A percentile compares a stretch with the other conserved stretches of the same genome.
These are phyloP conservation scores for Rhaphigaster nebulosa DNA, from an alignment of 2,888 invertebrate species.

Conservation along the genomic window DNA sequence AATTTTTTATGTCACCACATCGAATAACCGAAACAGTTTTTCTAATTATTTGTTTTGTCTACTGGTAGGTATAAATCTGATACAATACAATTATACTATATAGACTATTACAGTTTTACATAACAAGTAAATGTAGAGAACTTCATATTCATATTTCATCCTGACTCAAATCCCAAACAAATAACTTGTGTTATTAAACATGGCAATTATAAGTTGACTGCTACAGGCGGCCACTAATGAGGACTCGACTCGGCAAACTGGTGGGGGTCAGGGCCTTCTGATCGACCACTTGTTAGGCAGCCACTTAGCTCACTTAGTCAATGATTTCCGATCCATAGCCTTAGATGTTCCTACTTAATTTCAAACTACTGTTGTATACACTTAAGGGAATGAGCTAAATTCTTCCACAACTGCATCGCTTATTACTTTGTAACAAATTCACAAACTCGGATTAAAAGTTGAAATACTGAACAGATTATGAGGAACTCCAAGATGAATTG, in stretches of 20 bases:
- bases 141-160: background rate
- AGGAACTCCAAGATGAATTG: too few relatives aligned
- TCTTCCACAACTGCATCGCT: too few relatives aligned
- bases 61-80: too few relatives aligned
- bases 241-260: background rate
- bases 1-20: too few relatives aligned
- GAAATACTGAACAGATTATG: too few relatives aligned
- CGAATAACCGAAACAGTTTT: too few relatives aligned
- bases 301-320: background rate
- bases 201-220: background rate
- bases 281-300: constrained; percentile 30
- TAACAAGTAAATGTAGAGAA: background rate
- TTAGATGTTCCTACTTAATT: background rate
- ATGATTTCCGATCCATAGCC: background rate
- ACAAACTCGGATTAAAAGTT: too few relatives aligned
- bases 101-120: too few relatives aligned
- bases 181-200: background rate
- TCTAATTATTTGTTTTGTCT: too few relatives aligned
- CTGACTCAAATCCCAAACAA: background rate
- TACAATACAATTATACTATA: too few relatives aligned
- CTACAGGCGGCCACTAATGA: background rate
- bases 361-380: background rate
- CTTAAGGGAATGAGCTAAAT: background rate
- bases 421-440: too few relatives aligned
- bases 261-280: background rate